Percentiles rank a stretch among this genome's conserved stretches.
Conservation (phyloP, 2,113 vertebrate species). For the Archocentrus centrarchus region DNA sequence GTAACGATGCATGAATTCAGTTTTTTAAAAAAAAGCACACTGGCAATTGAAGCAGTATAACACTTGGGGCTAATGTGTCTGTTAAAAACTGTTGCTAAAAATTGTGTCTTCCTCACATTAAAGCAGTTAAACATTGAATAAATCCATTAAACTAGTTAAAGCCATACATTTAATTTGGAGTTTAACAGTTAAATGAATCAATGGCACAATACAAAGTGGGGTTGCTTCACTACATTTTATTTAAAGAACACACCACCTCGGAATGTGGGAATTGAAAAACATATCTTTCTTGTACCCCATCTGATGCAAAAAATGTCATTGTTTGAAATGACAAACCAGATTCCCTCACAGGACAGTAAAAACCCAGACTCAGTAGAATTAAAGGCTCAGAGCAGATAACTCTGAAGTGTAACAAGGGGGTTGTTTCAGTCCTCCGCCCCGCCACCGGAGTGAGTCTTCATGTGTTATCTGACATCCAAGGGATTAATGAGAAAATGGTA, state of each 20-base stretch:
- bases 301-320: not conserved
- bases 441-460: not conserved
- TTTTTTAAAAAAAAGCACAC: not conserved
- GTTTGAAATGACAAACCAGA: not conserved
- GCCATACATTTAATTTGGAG: not conserved
- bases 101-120: not conserved
- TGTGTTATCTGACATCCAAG: not conserved
- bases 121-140: not conserved
- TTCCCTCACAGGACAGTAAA: accelerated
- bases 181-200: not conserved
- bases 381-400: constrained; percentile 20
- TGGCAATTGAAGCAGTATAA: not conserved
- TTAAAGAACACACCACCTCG: not conserved
- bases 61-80: not conserved
- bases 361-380: constrained; percentile 1
- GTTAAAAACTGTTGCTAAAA: not conserved
- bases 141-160: not conserved
- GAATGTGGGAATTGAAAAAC: not conserved
- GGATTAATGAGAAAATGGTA: constrained; percentile 40
- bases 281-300: too few species aligned
- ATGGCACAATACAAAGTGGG: not conserved
- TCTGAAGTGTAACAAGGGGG: not conserved
- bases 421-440: not conserved
- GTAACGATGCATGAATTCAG: not conserved
- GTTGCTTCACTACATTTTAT: not conserved